Conservation (phyloP, 2,113 vertebrate species). For the Isichthys henryi region DNA sequence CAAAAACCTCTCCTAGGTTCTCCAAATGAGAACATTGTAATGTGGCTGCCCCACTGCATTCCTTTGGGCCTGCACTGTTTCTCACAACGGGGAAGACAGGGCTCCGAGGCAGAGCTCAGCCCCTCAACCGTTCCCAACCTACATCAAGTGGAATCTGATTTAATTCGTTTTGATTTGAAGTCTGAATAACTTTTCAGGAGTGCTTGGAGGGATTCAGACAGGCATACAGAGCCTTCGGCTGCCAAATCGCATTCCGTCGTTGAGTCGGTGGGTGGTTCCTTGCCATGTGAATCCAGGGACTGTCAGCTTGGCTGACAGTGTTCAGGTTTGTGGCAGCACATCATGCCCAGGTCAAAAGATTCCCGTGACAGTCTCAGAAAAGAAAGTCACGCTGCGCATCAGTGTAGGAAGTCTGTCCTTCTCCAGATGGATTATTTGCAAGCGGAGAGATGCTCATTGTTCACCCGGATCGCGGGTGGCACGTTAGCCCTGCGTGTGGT, state of each 20-base stretch:
- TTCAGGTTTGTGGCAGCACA: background rate
- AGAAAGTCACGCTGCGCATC: background rate
- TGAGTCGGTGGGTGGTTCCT: background rate
- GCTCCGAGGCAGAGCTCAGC: background rate
- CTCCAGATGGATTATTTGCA: background rate
- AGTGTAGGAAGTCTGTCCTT: background rate
- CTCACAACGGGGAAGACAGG: background rate
- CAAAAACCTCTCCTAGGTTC: background rate
- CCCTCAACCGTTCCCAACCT: background rate
- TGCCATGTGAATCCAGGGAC: background rate
- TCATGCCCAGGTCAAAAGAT: background rate
- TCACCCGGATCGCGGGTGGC: background rate
- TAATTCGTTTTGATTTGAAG: background rate
- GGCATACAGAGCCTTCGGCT: background rate
- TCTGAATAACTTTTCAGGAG: background rate
- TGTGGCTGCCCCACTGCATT: background rate
- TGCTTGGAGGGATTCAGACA: background rate
- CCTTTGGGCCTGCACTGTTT: background rate
- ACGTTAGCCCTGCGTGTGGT: background rate
- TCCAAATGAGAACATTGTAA: background rate
- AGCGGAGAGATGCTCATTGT: background rate
- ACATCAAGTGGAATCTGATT: background rate
- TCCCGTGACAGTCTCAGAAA: background rate
- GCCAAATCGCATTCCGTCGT: background rate
- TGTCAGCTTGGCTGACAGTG: background rate